These are phyloP conservation scores for Diploscapter pachys DNA, from an alignment of 1,140 invertebrate genomes.

Conservation along the genomic window DNA sequence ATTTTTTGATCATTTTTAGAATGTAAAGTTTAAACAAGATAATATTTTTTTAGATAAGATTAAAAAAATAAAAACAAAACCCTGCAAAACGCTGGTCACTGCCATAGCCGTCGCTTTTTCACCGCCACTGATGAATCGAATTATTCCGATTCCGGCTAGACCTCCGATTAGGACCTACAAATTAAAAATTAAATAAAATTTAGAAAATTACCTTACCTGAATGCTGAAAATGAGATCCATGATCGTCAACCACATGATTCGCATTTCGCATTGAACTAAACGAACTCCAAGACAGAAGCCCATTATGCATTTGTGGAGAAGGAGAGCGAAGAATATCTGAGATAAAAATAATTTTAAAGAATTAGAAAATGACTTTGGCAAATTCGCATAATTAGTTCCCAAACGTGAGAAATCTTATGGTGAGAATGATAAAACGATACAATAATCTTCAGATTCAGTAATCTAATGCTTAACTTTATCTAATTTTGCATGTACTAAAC, in stretches of 20 bases:
- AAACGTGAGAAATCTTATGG: conserved; percentile 10
- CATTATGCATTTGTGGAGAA: conserved; percentile 68
- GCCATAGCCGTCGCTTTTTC: conserved; percentile 44
- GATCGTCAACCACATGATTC: conserved; percentile 65
- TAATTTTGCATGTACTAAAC: no score
- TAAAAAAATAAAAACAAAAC: no score
- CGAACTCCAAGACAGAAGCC: conserved; percentile 68
- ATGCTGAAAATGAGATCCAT: conserved; percentile 68
- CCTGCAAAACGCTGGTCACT: conserved; percentile 2
- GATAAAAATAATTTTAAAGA: conserved; percentile 18
- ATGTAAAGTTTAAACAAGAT: no score
- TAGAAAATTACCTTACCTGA: conserved; percentile 4
- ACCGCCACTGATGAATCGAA: conserved; percentile 45
- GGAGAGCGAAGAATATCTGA: conserved; percentile 65
- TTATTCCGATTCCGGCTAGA: conserved; percentile 47
- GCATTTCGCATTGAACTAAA: conserved; percentile 68
- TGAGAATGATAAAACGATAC: background rate
- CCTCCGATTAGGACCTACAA: conserved; percentile 68
- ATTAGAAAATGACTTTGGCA: background rate
- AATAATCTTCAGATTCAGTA: no score
- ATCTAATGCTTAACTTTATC: no score
- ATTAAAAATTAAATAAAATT: background rate
- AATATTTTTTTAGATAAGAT: no score
- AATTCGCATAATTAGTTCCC: background rate
- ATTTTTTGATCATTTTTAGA: no score